Conservation (phyloP, 1,140 invertebrate species). For the Hyles euphorbiae region DNA sequence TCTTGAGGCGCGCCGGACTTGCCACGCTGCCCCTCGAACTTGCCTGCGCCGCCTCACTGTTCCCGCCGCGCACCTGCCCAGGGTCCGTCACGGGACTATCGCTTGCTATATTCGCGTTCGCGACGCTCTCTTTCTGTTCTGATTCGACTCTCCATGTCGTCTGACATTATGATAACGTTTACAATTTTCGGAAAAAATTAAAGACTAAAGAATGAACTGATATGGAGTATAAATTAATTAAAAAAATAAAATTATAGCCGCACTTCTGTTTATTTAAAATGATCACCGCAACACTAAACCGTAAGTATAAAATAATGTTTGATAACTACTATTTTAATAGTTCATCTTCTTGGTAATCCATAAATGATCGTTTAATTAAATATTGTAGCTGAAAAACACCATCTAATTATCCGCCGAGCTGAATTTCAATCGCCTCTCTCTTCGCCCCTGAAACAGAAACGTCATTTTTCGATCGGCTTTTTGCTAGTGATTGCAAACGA, state of each 20-base stretch:
- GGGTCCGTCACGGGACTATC: constrained; percentile 68
- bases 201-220: not conserved
- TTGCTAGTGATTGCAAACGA: constrained; percentile 11
- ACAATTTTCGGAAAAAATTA: constrained; percentile 14
- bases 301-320: constrained; percentile 11
- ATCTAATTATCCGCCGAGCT: constrained; percentile 29
- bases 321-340: constrained; percentile 14
- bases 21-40: constrained; percentile 58
- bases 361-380: constrained; percentile 21
- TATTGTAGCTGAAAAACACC: constrained; percentile 24
- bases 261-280: constrained; percentile 7
- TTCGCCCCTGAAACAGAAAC: constrained; percentile 35
- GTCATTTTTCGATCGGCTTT: constrained; percentile 42
- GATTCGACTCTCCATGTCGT: constrained; percentile 52
- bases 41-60: constrained; percentile 40
- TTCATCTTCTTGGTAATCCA: constrained; percentile 16
- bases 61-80: constrained; percentile 56
- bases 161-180: constrained; percentile 47
- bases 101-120: constrained; percentile 49
- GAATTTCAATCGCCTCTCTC: constrained; percentile 22
- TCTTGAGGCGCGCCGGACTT: constrained; percentile 86
- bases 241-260: not conserved
- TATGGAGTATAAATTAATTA: not conserved
- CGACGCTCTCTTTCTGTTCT: constrained; percentile 52
- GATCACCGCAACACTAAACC: constrained; percentile 22